Base-by-base conservation (phyloP, 2,113 vertebrate species). In the Rhombomys opimus region DNA sequence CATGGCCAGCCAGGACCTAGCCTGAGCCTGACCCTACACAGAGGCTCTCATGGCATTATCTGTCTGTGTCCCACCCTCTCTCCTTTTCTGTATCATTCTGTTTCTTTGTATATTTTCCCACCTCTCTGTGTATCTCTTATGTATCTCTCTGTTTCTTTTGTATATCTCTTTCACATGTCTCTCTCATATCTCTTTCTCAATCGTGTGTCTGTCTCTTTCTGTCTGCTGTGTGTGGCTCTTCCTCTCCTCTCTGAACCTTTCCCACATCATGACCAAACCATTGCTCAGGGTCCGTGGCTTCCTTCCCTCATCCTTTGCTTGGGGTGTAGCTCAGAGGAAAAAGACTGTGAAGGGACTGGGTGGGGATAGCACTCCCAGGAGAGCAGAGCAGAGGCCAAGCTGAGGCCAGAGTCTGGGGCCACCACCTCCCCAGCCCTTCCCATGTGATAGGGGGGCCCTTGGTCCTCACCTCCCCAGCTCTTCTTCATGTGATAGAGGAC, bases 161-260 rank as follows among this genome's bases (percentile, higher is more conserved):
- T n/a, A 22, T 18, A 0, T 50, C 23, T 61, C 54, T 7, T 17
- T 9, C 20, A 5, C n/a, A 32, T 18, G 0, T 50, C 23, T 59
- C 27, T 68, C 61, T 14, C 32, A n/a, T 57, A 5, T 6, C 22
- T 25, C 27, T 14, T 4, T 18, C 12, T 59, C 27, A 30, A 0
- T 23, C 0, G 0, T 20, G 0, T 2, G 38, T 35, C 25, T 35
- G n/a, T 32, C 57, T 76, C 13, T 68, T 10, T 57, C 38, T 78
- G 12, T 27, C 67, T 57, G 7, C 25, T 52, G 20, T 87, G 85
- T n/a, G 18, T 65, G 73, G 50, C 3, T 38, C 27, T 90, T 22
- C 25, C 59, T 90, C 23, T 52, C 11, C 50, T 59, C 30, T 38
- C 32, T n/a, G 1, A 2, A 15, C 9, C 13, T 14, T 32, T 13